Conservation (phyloP, 1,140 invertebrate species). For the Macrotrachela quadricornifera region DNA sequence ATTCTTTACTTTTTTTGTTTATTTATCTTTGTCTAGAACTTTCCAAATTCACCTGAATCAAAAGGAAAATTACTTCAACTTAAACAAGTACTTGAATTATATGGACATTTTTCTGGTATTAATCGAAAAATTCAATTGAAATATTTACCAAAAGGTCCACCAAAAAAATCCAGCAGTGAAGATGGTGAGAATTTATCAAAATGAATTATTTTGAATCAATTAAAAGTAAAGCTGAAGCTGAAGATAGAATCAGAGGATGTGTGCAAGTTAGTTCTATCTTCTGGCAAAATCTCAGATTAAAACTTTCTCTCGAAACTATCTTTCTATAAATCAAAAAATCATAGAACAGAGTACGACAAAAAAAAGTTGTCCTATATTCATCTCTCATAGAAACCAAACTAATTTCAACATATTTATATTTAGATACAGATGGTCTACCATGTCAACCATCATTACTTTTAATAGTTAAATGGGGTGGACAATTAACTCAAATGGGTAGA, state of each 20-base stretch:
- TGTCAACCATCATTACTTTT: conserved; percentile 63
- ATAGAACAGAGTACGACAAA: too few relatives aligned
- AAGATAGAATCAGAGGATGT: too few relatives aligned
- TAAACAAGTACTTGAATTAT: conserved; percentile 93
- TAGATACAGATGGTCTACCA: not conserved
- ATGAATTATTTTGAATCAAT: too few relatives aligned
- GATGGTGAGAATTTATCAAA: conserved; percentile 42
- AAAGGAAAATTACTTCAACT: conserved; percentile 88
- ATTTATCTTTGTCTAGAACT: not conserved
- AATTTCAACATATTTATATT: not conserved
- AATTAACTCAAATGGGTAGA: conserved; percentile 78
- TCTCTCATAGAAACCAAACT: conserved; percentile 55
- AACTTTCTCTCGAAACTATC: too few relatives aligned
- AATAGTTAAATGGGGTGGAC: conserved; percentile 97
- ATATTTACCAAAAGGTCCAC: conserved; percentile 82
- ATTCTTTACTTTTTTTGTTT: too few relatives aligned
- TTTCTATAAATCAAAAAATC: too few relatives aligned
- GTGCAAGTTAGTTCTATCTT: too few relatives aligned
- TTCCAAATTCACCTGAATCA: conserved; percentile 40
- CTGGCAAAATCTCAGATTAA: too few relatives aligned
- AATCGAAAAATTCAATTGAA: conserved; percentile 99
- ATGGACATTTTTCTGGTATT: conserved; percentile 97
- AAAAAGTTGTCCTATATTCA: too few relatives aligned
- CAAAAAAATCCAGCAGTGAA: conserved; percentile 74
- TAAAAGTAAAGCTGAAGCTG: too few relatives aligned